A percentile compares a stretch with the other conserved stretches of the same genome.
These are phyloP conservation scores for Oplegnathus fasciatus DNA, from an alignment of 2,113 vertebrate genomes.

Conservation along the genomic window DNA sequence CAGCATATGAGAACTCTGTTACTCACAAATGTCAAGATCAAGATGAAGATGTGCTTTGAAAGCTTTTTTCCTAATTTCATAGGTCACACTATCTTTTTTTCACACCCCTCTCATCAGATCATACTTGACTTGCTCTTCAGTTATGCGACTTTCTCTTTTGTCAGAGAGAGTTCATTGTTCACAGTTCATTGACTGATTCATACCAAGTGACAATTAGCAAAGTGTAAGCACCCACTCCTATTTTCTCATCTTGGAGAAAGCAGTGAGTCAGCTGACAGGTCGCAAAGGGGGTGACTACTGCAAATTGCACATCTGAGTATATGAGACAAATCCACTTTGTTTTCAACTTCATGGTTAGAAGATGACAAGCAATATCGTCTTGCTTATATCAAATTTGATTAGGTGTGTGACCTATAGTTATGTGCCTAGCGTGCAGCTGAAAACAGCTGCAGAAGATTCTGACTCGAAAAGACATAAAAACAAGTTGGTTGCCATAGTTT, in stretches of 20 bases:
- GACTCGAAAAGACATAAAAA: background rate
- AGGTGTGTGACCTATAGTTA: background rate
- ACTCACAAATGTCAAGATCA: constrained; percentile 2
- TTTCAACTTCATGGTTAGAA: background rate
- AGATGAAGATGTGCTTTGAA: constrained; percentile 20
- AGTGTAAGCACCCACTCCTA: background rate
- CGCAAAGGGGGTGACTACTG: background rate
- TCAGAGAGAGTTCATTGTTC: background rate
- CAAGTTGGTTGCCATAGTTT: background rate
- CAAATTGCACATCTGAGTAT: constrained; percentile 15
- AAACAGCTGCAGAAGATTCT: background rate
- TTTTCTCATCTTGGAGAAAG: constrained; percentile 9
- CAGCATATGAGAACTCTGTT: background rate
- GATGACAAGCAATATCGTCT: background rate
- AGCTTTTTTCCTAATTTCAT: constrained; percentile 1
- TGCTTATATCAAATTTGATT: background rate
- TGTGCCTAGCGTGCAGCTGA: background rate
- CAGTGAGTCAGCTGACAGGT: background rate
- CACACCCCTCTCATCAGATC: constrained; percentile 1
- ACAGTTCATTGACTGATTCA: constrained; percentile 16
- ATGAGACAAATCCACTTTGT: background rate
- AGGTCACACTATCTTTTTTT: constrained; percentile 10
- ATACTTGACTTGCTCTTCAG: constrained; percentile 27
- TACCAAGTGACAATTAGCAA: constrained; percentile 37
- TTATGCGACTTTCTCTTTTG: constrained; percentile 5